Percentiles rank a stretch among this genome's conserved stretches.
These are phyloP conservation scores for Tinamus guttatus DNA, from an alignment of 2,113 vertebrate genomes.

Conservation along the genomic window DNA sequence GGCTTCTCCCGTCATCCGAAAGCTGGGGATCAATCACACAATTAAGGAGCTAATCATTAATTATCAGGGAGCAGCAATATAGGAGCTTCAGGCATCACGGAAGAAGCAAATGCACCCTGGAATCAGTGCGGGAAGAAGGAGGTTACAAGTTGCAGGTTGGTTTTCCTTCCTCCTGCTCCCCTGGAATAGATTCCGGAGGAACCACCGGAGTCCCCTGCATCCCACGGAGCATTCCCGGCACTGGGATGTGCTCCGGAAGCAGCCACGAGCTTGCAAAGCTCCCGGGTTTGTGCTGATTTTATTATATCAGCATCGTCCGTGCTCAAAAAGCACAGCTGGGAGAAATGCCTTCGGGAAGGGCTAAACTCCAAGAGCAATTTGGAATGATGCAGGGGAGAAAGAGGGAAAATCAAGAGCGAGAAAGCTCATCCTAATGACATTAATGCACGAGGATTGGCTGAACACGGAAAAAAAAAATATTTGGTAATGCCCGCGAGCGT, in stretches of 20 bases:
- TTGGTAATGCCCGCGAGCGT: background rate
- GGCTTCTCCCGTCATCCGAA: too few species aligned
- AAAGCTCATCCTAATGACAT: background rate
- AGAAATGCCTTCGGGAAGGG: background rate
- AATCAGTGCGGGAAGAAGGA: background rate
- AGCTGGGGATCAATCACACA: background rate
- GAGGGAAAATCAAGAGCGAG: background rate
- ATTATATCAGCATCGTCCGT: too few species aligned
- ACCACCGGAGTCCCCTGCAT: background rate
- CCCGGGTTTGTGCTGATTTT: background rate
- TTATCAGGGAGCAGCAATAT: background rate
- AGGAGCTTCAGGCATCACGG: background rate
- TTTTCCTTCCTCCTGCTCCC: background rate
- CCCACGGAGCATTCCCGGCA: background rate
- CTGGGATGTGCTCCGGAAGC: background rate
- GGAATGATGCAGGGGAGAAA: background rate
- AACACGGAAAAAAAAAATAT: background rate
- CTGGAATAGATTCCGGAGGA: background rate
- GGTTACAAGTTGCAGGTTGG: background rate
- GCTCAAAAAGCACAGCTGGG: background rate
- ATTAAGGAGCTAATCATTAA: background rate
- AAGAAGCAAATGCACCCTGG: background rate
- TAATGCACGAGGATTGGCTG: background rate
- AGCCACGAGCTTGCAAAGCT: background rate
- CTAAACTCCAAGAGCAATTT: background rate